These are phyloP conservation scores for Lamprotornis superbus DNA, from an alignment of 2,113 vertebrate species.

Conservation along the genomic window DNA sequence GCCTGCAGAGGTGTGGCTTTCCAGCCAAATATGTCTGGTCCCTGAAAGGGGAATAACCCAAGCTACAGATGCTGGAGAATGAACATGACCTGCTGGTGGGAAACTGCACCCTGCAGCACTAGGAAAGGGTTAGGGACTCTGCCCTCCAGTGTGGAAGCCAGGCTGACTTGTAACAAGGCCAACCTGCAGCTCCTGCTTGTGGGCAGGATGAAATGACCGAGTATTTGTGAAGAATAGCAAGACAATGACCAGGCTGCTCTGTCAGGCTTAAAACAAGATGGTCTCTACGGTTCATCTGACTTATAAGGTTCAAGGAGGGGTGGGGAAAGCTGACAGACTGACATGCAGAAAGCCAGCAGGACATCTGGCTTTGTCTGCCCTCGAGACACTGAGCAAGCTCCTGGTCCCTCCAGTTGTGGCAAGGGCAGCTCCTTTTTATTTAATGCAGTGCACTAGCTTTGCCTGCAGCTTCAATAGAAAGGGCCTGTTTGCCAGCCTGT, in stretches of 20 bases:
- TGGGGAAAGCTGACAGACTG: neutral
- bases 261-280: neutral
- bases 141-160: neutral
- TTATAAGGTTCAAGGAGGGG: neutral
- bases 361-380: neutral
- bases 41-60: neutral
- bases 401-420: neutral
- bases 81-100: neutral
- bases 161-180: rapidly evolving
- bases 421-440: neutral
- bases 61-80: neutral
- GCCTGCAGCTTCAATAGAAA: neutral
- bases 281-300: neutral
- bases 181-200: rapidly evolving
- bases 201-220: neutral
- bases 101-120: neutral
- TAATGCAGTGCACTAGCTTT: neutral
- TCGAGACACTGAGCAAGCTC: neutral
- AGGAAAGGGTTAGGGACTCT: neutral
- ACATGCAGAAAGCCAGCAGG: neutral
- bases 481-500: neutral
- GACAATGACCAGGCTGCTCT: neutral
- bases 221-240: neutral
- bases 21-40: neutral
- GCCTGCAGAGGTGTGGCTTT: neutral